Evolutionary conservation across 1,140 invertebrate genomes (phyloP), one percentile per base, ranked within the genome.

Genomic region (Phymorhynchus buccinoides): DNA sequence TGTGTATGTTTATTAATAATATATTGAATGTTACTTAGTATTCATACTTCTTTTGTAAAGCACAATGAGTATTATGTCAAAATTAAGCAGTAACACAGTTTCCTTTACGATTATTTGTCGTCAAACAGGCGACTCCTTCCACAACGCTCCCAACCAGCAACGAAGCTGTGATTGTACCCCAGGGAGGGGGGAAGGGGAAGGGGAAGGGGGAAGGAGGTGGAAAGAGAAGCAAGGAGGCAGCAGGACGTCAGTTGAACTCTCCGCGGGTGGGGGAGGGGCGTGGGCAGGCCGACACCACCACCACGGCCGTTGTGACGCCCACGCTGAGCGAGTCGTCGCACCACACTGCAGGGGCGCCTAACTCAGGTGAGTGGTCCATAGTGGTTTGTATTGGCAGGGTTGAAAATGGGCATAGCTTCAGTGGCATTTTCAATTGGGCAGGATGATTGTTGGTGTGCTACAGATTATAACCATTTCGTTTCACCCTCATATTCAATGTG

Each of bases 301-400:
- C 81, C 1, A 83, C 81, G 16, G 62, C 81, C 80, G 68, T 81
- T 16, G 80, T 81, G 12, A 68, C 80, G 1, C 80, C 80, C 27
- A 83, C 81, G 18, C 66, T 83, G n/a, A 83, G 42, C 32, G 81
- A 83, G 37, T 27, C 39, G 7, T 27, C 39, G 7, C 41, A 56
- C 18, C 12, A 62, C 3, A 56, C 42, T 32, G 18, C 81, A 30
- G 81, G 66, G 30, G 35, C 81, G 1, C 30, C 41, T n/a, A 48
- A 32, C 48, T 2, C 48, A 80, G 79, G 79, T 80, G 32, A 73
- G 41, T 16, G 71, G 12, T 32, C 1, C n/a, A n/a, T n/a, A n/a
- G n/a, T n/a, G n/a, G n/a, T n/a, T n/a, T n/a, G n/a, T n/a, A n/a
- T n/a, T n/a, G n/a, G n/a, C n/a, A n/a, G n/a, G n/a, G n/a, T n/a